Percentiles rank a stretch among this genome's conserved stretches.
These are phyloP conservation scores for Homalodisca vitripennis DNA, from an alignment of 1,140 invertebrate genomes.

Conservation along the genomic window DNA sequence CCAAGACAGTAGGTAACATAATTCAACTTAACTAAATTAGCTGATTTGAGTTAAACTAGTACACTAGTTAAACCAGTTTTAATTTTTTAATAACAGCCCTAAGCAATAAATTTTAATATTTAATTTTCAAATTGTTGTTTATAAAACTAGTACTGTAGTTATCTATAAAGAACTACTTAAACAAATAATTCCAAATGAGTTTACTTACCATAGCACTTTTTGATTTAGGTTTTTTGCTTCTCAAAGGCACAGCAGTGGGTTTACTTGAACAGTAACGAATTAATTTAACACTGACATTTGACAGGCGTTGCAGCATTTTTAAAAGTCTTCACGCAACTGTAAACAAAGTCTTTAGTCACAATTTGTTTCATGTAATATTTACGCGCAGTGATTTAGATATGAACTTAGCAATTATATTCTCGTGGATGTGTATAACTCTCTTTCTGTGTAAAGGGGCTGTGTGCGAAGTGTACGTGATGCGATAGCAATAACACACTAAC, in stretches of 20 bases:
- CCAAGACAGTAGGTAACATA: too few species aligned
- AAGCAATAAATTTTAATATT: too few species aligned
- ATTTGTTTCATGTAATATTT: not conserved
- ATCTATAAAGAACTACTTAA: too few species aligned
- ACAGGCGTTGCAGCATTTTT: not conserved
- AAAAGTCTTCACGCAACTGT: not conserved
- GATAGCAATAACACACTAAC: constrained; percentile 46
- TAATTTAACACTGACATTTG: not conserved
- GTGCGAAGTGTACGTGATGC: constrained; percentile 49
- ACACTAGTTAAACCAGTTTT: too few species aligned
- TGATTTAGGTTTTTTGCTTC: constrained; percentile 56
- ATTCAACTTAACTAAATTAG: too few species aligned
- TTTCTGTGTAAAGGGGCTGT: constrained; percentile 46
- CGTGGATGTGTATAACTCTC: constrained; percentile 49
- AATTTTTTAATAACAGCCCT: too few species aligned
- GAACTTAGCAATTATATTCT: constrained; percentile 46
- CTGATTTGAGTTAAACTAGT: too few species aligned
- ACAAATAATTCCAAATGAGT: too few species aligned
- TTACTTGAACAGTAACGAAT: constrained; percentile 1
- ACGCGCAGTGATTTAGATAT: not conserved
- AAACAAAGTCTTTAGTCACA: not conserved
- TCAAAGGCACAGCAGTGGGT: constrained; percentile 47
- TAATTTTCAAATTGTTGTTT: too few species aligned
- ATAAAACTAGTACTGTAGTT: too few species aligned
- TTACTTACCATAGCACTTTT: constrained; percentile 43